Base-by-base conservation (phyloP, 2,113 vertebrate genomes). In the Poecilia latipinna region DNA sequence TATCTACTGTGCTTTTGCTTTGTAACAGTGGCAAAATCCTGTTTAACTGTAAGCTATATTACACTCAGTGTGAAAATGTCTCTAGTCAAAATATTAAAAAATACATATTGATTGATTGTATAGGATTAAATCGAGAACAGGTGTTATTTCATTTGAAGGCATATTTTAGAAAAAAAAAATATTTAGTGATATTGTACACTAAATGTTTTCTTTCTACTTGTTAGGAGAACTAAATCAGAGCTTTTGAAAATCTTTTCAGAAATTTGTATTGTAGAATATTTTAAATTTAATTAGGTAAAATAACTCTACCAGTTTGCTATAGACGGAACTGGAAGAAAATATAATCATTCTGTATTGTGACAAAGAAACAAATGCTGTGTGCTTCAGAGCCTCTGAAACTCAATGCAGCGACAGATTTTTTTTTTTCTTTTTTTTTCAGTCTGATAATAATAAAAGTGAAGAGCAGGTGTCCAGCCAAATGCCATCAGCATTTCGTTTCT, bases 401-500 rank as follows among this genome's bases (percentile, higher is more conserved):
- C 44, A 19, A 48, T 61, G n/a, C 60, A 61, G 12, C 12, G 13
- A 61, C n/a, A n/a, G 63, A 65, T n/a, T 65, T 26, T 33, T 64
- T 64, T 60, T 60, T 48, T n/a, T n/a, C 7, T 33, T 64, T 26
- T 60, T 60, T 48, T n/a, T n/a, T 2, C 28, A 12, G n/a, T 15
- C 65, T 42, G 7, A 17, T 1, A 64, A 35, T 35, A 10, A 35
- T 35, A 10, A 4, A 10, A 60, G 4, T 1, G 29, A 24, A 79
- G 68, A 29, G 35, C 32, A 61, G 22, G 33, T 31, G 32, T 35
- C 10, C 67, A 72, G 12, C 37, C 57, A 75, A 77, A 71, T 8
- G 12, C 28, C 61, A 72, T 74, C 61, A 31, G 65, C 65, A 42
- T 35, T 44, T 54, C 65, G 39, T 48, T 76, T 63, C 31, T 63